Evolutionary conservation across 2,888 invertebrate genomes (phyloP).

Genomic region (Epistrophella euchroma): DNA sequence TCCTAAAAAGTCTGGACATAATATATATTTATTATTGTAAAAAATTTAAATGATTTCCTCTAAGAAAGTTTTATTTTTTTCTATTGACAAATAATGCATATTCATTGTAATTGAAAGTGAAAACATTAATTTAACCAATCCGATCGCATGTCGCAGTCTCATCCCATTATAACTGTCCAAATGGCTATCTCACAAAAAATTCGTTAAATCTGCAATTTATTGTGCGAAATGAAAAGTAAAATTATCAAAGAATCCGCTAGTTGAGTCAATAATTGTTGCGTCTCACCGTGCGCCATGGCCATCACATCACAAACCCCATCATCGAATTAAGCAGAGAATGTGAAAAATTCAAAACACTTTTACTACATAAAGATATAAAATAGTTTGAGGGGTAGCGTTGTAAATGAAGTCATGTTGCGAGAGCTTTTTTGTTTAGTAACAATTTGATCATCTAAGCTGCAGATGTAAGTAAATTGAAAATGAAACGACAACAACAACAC

Average conservation of each 20-base stretch:
- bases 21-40: not conserved
- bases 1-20: constrained; percentile 8
- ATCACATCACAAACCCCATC: not conserved
- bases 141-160: constrained; percentile 33
- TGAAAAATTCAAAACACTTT: constrained; percentile 58
- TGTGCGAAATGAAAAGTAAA: constrained; percentile 69
- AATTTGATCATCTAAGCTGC: too few species aligned
- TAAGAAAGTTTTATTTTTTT: constrained; percentile 7
- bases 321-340: constrained; percentile 50
- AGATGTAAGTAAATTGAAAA: too few species aligned
- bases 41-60: constrained; percentile 20
- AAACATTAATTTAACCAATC: constrained; percentile 48
- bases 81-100: not conserved
- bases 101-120: constrained; percentile 52
- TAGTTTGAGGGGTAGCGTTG: not conserved
- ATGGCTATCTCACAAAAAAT: constrained; percentile 32
- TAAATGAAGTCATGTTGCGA: not conserved
- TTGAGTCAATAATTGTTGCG: constrained; percentile 30
- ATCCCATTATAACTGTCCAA: constrained; percentile 26
- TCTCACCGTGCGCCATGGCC: constrained; percentile 9
- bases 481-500: too few species aligned
- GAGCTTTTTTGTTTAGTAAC: too few species aligned
- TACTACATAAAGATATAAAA: constrained; percentile 16
- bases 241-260: constrained; percentile 50
- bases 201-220: constrained; percentile 64